Evolutionary conservation across 2,113 vertebrate genomes (phyloP).

Genomic region (Phyllostomus discolor): DNA sequence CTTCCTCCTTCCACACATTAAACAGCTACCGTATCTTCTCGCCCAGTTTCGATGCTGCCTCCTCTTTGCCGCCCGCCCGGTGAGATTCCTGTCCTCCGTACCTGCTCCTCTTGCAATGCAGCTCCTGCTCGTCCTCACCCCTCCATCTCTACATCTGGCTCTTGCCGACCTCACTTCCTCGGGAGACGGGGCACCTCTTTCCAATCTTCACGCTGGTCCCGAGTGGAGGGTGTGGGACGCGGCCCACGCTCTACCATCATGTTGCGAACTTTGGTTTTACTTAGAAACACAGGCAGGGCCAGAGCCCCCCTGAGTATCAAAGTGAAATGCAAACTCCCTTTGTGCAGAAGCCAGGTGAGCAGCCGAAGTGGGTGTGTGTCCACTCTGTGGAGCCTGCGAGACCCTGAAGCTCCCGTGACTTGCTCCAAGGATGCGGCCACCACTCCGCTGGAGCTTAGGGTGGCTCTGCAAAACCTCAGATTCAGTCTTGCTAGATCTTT

Average conservation of each 20-base stretch:
- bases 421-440: rapidly evolving
- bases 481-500: background rate
- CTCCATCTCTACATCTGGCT: background rate
- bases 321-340: background rate
- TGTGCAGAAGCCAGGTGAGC: background rate
- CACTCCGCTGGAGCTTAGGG: too few relatives aligned
- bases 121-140: rapidly evolving
- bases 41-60: too few relatives aligned
- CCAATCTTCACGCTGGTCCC: background rate
- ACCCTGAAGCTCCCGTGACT: background rate
- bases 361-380: background rate
- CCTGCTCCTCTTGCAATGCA: rapidly evolving
- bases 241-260: too few relatives aligned
- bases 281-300: background rate
- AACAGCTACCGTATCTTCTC: background rate
- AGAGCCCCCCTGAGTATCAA: background rate
- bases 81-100: background rate
- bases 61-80: background rate
- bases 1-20: background rate
- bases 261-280: background rate
- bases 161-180: background rate
- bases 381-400: too few relatives aligned
- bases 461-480: rapidly evolving
- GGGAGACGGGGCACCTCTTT: background rate
- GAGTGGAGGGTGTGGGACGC: rapidly evolving